Evolutionary conservation across 2,113 vertebrate genomes (phyloP), one percentile per base, ranked within the genome.

Genomic region (Cairina moschata): DNA sequence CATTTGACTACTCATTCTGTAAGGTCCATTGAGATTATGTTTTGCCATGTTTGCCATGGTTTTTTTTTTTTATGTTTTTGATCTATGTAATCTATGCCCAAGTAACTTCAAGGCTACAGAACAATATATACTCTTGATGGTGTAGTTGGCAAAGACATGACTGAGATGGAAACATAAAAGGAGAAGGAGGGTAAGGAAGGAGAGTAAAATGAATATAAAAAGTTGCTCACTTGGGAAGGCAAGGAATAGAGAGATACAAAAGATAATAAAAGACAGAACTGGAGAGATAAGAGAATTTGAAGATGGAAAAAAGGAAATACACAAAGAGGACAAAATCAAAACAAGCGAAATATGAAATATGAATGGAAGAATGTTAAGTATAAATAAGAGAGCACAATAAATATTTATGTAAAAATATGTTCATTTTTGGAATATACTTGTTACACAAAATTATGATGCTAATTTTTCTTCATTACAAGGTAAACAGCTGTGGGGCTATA

Each of bases 171-270:
- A 83, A 60, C 2, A 23, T 32, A 29, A 50, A 75, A 84, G 16
- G 28, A 46, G 56, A 71, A 3, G 9, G 9, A 48, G 32, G 78
- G 76, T 46, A 48, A 54, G 25, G 26, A 74, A 75, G 31, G 52
- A 50, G 92, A n/a, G 22, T 13, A 32, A 4, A 38, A 8, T 8
- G 44, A 31, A 17, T 12, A 32, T 5, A 34, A 8, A 5, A 44
- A 63, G 6, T 1, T 3, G 6, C 8, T 63, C 0, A 3, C 55
- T 71, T 1, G 2, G 14, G 29, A 50, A 72, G 83, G 12, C 6
- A 12, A 40, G 36, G 14, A 26, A 62, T 23, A 72, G 42, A 21
- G 18, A 80, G 23, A 65, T n/a, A 59, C 2, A 40, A 40, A 40
- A 40, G 40, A 40, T 40, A 40, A 12, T 40, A 40, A 40, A 40